Conservation (phyloP, 2,797 vertebrate genomes). For the Astyanax mexicanus region DNA sequence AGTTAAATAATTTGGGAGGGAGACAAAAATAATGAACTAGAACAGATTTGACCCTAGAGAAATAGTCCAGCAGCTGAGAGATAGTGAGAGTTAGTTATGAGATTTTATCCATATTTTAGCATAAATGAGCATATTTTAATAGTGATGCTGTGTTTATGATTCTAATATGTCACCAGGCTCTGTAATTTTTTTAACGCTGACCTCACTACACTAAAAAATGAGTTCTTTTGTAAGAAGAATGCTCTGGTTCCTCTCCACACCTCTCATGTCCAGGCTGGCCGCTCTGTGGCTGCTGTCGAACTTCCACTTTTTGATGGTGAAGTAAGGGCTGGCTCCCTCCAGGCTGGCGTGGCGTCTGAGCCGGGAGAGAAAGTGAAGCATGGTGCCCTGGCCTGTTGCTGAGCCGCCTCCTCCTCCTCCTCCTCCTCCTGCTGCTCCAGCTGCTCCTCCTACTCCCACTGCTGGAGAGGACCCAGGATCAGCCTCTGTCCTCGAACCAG, state of each 20-base stretch:
- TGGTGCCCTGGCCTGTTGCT: slow-evolving; percentile 73
- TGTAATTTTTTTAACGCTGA: too few species aligned
- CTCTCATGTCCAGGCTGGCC: slow-evolving; percentile 93
- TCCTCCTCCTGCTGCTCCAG: slow-evolving; percentile 10
- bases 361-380: slow-evolving; percentile 91
- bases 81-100: too few species aligned
- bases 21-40: too few species aligned
- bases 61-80: too few species aligned
- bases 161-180: too few species aligned
- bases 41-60: too few species aligned
- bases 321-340: slow-evolving; percentile 93
- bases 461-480: slow-evolving; percentile 51
- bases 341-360: slow-evolving; percentile 93
- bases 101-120: too few species aligned
- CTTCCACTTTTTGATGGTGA: slow-evolving; percentile 92
- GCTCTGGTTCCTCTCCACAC: slow-evolving; percentile 70
- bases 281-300: slow-evolving; percentile 91
- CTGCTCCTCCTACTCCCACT: slow-evolving; percentile 34
- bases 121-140: too few species aligned
- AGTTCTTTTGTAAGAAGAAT: too few species aligned
- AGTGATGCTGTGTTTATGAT: too few species aligned
- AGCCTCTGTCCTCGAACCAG: slow-evolving; percentile 42
- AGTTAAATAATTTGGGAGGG: too few species aligned
- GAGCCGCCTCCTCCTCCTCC: slow-evolving; percentile 2
- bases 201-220: too few species aligned